These are phyloP conservation scores for Timema cristinae DNA, from an alignment of 2,888 invertebrate species.

Conservation along the genomic window DNA sequence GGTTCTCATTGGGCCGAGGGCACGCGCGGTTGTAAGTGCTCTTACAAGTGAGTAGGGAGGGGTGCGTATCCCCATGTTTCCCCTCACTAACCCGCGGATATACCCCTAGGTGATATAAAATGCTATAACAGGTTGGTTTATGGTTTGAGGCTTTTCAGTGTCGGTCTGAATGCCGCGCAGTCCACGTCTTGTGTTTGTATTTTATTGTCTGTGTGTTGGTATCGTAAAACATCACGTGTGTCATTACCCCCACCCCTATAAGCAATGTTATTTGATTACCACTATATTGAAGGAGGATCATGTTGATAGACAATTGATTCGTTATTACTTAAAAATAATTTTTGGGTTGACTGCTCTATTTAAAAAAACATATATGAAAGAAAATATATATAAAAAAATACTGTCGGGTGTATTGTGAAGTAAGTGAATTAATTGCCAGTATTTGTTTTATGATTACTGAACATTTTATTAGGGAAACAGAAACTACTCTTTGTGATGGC, in stretches of 20 bases:
- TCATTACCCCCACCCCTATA: too few relatives aligned
- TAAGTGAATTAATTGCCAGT: neutral
- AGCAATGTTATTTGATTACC: too few relatives aligned
- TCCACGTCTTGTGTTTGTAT: neutral
- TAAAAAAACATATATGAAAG: too few relatives aligned
- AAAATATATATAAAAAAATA: too few relatives aligned
- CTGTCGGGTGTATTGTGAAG: too few relatives aligned
- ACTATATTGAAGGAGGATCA: too few relatives aligned
- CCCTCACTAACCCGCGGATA: slow-evolving; percentile 13
- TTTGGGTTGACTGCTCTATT: too few relatives aligned
- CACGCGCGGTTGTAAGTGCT: slow-evolving; percentile 26
- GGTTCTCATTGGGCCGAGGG: slow-evolving; percentile 26
- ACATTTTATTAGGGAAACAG: too few relatives aligned
- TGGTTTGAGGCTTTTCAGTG: slow-evolving; percentile 20
- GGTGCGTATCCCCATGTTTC: neutral
- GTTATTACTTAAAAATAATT: too few relatives aligned
- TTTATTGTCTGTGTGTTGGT: neutral
- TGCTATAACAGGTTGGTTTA: slow-evolving; percentile 21
- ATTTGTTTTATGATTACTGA: neutral
- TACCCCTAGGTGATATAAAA: slow-evolving; percentile 25
- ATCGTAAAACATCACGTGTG: slow-evolving; percentile 1
- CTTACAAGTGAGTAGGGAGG: too few relatives aligned
- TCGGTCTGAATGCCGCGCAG: slow-evolving; percentile 11
- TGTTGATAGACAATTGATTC: too few relatives aligned
- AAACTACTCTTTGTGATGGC: slow-evolving; percentile 14